A percentile compares a stretch with the other conserved stretches of the same genome.
phyloP scores from a whole-genome alignment of 2,797 vertebrate species.

The Dendrocincla tyrannina region DNA sequence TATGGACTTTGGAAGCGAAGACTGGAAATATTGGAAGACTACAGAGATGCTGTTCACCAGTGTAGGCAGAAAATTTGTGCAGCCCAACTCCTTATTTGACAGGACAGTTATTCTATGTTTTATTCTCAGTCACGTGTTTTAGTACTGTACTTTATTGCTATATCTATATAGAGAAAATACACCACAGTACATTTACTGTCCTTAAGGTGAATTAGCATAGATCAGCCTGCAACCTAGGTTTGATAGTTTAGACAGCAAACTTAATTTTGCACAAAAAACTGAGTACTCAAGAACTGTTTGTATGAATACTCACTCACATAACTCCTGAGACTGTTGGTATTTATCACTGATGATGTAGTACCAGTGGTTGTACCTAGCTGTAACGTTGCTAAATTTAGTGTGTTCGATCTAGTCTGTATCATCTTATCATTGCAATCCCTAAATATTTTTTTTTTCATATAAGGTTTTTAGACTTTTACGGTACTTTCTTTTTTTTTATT shows the following conservation, averaged over 20 bases:
- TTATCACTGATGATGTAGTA: not conserved
- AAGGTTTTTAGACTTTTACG: not conserved
- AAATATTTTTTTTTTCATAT: not conserved
- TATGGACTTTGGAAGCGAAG: not conserved
- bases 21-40: rapidly evolving
- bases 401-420: not conserved
- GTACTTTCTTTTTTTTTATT: not conserved
- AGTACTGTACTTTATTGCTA: not conserved
- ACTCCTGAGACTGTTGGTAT: not conserved
- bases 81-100: not conserved
- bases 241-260: not conserved
- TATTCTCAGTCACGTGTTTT: not conserved
- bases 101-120: not conserved
- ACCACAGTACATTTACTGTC: not conserved
- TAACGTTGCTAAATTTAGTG: not conserved
- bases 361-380: not conserved
- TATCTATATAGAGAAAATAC: not conserved
- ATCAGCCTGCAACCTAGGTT: not conserved
- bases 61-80: not conserved
- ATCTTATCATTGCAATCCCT: not conserved
- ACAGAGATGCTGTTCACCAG: rapidly evolving
- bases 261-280: not conserved
- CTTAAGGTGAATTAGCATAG: not conserved
- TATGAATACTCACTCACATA: not conserved
- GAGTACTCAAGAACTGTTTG: not conserved